These are phyloP conservation scores for Austrofundulus limnaeus DNA, from an alignment of 2,113 vertebrate species.

Conservation along the genomic window DNA sequence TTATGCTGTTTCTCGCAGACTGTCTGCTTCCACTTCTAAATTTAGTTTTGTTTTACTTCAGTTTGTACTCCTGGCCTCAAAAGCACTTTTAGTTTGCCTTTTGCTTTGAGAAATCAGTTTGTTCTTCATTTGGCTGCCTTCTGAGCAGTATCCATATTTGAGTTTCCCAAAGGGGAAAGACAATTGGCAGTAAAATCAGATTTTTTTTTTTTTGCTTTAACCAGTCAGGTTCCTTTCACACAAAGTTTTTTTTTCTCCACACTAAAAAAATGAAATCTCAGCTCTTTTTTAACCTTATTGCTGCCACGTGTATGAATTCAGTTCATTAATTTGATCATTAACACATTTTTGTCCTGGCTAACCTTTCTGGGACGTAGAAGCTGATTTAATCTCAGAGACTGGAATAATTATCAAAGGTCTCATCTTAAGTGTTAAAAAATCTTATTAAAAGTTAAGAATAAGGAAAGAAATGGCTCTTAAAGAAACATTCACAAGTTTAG, in stretches of 20 bases:
- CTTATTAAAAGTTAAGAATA: neutral
- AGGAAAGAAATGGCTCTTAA: no score
- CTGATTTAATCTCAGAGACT: no score
- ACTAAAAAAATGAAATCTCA: neutral
- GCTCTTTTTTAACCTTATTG: no score
- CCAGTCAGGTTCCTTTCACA: neutral
- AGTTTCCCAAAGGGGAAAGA: neutral
- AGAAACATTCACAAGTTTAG: neutral
- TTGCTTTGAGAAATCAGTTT: neutral
- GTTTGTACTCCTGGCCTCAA: neutral
- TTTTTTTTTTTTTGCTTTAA: neutral
- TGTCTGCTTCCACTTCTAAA: no score
- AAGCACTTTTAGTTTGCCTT: neutral
- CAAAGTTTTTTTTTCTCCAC: no score
- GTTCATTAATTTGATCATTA: neutral
- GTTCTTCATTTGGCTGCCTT: neutral
- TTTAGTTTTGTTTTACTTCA: neutral
- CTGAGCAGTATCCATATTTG: neutral
- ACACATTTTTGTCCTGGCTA: neutral
- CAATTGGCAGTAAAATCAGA: neutral
- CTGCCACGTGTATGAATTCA: neutral
- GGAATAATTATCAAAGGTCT: no score
- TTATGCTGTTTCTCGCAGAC: neutral
- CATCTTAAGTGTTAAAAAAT: no score
- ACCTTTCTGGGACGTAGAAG: no score